Evolutionary conservation across 2,888 invertebrate genomes (phyloP), one percentile per base, ranked within the genome.

Genomic region (Spialia ferax): DNA sequence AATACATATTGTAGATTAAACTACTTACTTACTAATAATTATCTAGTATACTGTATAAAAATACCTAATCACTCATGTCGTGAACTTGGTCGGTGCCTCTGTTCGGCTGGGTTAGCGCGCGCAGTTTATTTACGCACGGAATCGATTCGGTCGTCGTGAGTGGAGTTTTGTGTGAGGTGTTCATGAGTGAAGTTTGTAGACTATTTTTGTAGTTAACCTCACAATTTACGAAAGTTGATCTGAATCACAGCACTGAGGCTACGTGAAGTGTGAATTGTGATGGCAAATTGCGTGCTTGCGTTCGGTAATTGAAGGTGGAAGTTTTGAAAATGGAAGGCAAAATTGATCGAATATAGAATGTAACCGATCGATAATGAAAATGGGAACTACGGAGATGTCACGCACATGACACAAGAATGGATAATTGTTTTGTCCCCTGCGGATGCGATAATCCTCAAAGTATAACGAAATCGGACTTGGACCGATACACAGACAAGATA

Each of bases 401-500:
- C 69, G 72, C 75, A 82, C 81, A 87, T 85, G 82, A 82, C 71
- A 78, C 67, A 77, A 88, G 79, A 77, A 93, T 93, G 94, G 93
- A 91, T 80, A 87, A 90, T 77, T 94, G 94, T 87, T 92, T 93
- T 73, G 85, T 82, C 71, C 88, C 88, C 60, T 94, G 93, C 81
- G 88, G 92, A 77, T 93, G 92, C 79, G 89, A 90, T 72, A 87
- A 88, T 72, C 81, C 83, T 59, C 90, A 90, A 79, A 87, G 88
- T 62, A 80, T 93, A 68, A 91, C 91, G 52, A 91, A 87, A 78
- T 84, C 91, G 7, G 94, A 94, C 76, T 88, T 94, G 73, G 94
- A 94, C 75, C 88, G 93, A 48, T 94, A 86, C 73, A 93, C 94
- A 65, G 94, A 94, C 74, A 91, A 85, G 80, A 91, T 94, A 73